Base-by-base conservation (phyloP, 2,888 invertebrate genomes). In the Drosophila acutilabella region DNA sequence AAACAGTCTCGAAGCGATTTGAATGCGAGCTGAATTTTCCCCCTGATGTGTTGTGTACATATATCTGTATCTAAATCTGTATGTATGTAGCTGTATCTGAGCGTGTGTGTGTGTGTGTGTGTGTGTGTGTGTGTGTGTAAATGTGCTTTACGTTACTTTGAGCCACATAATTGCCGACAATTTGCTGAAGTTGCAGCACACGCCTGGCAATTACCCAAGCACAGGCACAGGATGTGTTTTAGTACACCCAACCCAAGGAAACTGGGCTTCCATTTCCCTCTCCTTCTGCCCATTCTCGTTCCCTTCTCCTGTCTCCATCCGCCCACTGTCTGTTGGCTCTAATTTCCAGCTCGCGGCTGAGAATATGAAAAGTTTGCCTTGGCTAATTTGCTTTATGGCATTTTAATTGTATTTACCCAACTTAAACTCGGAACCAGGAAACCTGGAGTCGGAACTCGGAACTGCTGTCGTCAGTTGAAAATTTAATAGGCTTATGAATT, bases 301-400 rank as follows among this genome's bases (percentile, higher is more conserved):
- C 45, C 52, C 10, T 13, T 36, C 36, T 30, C 14, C 45, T 16
- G 13, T 20, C 16, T 42, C 18, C 13, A 26, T 7, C 56, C 60
- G 13, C 50, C 14, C 44, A 33, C 54, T 69, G 65, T 75, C 76
- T 71, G 76, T 60, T 80, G 73, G 66, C 53, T 72, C 74, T 78
- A 79, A 88, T 88, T 88, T 85, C 73, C 75, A 80, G 78, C 83
- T 73, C 74, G 74, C 83, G 75, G 77, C 80, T 20, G 48, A 71
- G 64, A 82, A 82, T 80, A 83, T 88, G 77, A 88, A 87, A 86
- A 83, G 78, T 88, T 85, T 85, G 81, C 76, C 88, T 71, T 83
- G 85, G 87, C 87, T 88, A 85, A 85, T 85, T 85, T 85, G 78
- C 80, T 88, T 88, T 85, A 85, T 88, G 85, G 81, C 79, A 84